Base-by-base conservation (phyloP, 2,888 invertebrate genomes). In the Cerastoderma edule region DNA sequence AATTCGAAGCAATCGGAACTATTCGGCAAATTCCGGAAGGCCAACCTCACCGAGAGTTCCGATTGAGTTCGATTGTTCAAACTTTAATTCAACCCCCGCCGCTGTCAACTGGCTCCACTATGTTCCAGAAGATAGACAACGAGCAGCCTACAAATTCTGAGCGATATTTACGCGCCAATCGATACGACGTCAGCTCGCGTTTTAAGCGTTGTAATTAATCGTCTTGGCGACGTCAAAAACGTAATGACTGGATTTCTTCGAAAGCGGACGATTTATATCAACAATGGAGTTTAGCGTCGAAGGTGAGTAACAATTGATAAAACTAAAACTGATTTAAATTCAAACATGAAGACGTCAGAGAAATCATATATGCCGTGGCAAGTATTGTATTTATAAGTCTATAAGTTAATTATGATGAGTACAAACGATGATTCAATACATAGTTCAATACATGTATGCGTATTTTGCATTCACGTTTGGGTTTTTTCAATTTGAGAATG, bases 111-210 rank as follows among this genome's bases (percentile, higher is more conserved):
- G 28, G 28, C 28, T 54, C 19, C 54, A 28, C 28, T 30, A 19
- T 54, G 24, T 27, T 30, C 24, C 24, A 22, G 28, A 54, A 54
- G 24, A 30, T 27, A 28, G 24, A 28, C 27, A 27, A 54, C n/a
- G n/a, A n/a, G n/a, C n/a, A n/a, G n/a, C n/a, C n/a, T n/a, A n/a
- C n/a, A n/a, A n/a, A n/a, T n/a, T n/a, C n/a, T n/a, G n/a, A n/a
- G n/a, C n/a, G n/a, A n/a, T n/a, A 54, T 53, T 53, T 53, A 13
- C 19, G 30, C 56, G 56, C 56, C 30, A 56, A 56, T 32, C 19
- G 1, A 6, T n/a, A 8, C 19, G 32, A 56, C 56, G 56, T 8
- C 5, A 19, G 28, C 32, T 56, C 32, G 56, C 56, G 32, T 56
- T 56, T 30, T 4, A 30, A n/a, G n/a, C 56, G 56, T 56, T 32